Evolutionary conservation across 2,113 vertebrate genomes (phyloP).

Genomic region (Myanophis thanlyinensis): DNA sequence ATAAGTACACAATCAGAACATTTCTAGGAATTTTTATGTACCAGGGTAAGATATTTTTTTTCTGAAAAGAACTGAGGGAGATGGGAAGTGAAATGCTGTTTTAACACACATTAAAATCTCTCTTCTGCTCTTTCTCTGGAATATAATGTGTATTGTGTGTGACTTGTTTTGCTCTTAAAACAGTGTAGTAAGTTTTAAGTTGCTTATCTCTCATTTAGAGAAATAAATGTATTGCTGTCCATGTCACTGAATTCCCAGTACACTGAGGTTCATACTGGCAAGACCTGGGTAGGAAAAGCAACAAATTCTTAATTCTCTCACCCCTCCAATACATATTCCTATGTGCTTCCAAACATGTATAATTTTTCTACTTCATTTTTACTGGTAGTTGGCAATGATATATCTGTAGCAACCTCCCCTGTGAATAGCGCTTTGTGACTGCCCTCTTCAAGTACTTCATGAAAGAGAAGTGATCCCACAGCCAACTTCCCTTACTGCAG

Average conservation of each 20-base stretch:
- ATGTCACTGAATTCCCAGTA: not conserved
- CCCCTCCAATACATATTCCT: not conserved
- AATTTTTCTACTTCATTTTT: not conserved
- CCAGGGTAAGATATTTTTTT: not conserved
- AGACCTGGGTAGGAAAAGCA: not conserved
- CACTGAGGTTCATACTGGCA: not conserved
- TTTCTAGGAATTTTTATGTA: not conserved
- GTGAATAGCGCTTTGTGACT: conserved; percentile 15
- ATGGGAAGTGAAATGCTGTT: not conserved
- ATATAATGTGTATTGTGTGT: not conserved
- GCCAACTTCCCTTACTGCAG: conserved; percentile 14
- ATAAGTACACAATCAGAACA: not conserved
- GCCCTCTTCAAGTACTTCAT: not conserved
- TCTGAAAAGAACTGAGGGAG: not conserved
- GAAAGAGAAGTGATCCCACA: conserved; percentile 8
- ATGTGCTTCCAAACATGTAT: not conserved
- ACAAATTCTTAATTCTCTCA: not conserved
- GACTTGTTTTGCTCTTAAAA: not conserved
- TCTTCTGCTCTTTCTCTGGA: not conserved
- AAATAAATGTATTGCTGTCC: not conserved
- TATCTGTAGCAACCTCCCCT: not conserved
- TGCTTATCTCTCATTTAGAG: not conserved
- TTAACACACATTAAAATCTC: not conserved
- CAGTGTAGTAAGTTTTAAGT: not conserved
- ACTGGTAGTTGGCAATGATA: not conserved